These are phyloP conservation scores for Patiria pectinifera DNA, from an alignment of 53 echinoderm and acorn worm genomes.

Conservation along the genomic window DNA sequence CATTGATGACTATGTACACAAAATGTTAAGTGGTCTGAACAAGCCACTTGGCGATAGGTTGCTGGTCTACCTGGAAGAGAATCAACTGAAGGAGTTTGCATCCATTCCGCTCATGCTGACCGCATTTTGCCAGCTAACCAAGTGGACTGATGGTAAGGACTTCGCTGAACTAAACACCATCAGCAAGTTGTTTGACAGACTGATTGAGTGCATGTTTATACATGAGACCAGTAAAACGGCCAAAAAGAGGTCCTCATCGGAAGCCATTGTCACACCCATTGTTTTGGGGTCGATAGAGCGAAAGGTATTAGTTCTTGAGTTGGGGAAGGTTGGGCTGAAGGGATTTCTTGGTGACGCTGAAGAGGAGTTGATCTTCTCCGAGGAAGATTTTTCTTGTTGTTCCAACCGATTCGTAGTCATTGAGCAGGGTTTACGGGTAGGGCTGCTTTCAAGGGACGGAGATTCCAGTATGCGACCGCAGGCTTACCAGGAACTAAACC, in stretches of 20 bases:
- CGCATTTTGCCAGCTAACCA: conserved; percentile 72
- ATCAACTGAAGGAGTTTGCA: conserved; percentile 67
- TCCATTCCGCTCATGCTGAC: conserved; percentile 73
- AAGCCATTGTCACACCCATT: neutral
- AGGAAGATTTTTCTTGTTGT: conserved; percentile 48
- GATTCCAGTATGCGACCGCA: conserved; percentile 56
- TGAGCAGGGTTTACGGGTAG: conserved; percentile 49
- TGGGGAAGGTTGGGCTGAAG: conserved; percentile 62
- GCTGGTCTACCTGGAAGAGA: conserved; percentile 69
- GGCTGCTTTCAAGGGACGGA: conserved; percentile 55
- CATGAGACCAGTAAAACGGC: conserved; percentile 56
- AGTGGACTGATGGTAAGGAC: conserved; percentile 68
- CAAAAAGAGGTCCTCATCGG: neutral
- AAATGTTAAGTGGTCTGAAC: conserved; percentile 44
- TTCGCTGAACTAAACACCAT: conserved; percentile 73
- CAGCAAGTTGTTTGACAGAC: conserved; percentile 63
- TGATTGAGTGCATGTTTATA: conserved; percentile 54
- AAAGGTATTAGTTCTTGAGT: conserved; percentile 48
- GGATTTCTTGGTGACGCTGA: conserved; percentile 49
- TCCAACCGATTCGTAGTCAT: conserved; percentile 34
- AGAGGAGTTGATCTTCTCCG: conserved; percentile 69
- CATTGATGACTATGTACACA: conserved; percentile 66
- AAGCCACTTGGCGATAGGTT: conserved; percentile 60
- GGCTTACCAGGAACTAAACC: conserved; percentile 39
- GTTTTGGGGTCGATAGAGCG: neutral